phyloP scores from a whole-genome alignment of 2,888 invertebrate species.

The Folsomia candida region DNA sequence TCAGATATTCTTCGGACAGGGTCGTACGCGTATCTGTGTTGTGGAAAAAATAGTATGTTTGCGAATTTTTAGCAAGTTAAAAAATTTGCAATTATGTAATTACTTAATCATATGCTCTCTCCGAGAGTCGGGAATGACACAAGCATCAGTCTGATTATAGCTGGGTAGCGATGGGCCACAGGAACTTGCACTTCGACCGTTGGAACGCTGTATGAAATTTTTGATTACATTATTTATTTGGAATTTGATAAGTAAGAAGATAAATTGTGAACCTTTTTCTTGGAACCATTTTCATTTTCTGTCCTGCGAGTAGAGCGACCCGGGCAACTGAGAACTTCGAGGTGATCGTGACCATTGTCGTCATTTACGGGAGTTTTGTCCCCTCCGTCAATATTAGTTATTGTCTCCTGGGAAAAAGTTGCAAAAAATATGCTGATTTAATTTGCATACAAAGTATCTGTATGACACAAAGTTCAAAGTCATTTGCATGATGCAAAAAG shows the following conservation, averaged over 20 bases:
- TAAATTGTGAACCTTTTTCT: not conserved
- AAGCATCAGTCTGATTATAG: constrained; percentile 3
- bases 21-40: constrained; percentile 41
- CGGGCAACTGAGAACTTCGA: constrained; percentile 10
- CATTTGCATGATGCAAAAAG: too few relatives aligned
- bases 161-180: constrained; percentile 10
- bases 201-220: too few relatives aligned
- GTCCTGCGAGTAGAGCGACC: not conserved
- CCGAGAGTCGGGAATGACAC: constrained; percentile 39
- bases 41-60: too few relatives aligned
- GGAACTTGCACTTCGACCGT: too few relatives aligned
- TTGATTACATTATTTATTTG: too few relatives aligned
- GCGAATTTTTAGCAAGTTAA: too few relatives aligned
- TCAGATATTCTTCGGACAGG: constrained; percentile 25
- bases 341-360: constrained; percentile 22
- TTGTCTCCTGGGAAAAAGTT: constrained; percentile 42
- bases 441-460: not conserved
- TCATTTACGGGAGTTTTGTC: constrained; percentile 43
- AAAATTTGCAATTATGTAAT: constrained; percentile 7
- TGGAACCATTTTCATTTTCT: not conserved
- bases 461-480: not conserved
- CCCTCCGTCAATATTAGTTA: constrained; percentile 40
- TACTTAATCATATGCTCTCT: constrained; percentile 35
- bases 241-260: too few relatives aligned
- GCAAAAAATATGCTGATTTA: constrained; percentile 3